Evolutionary conservation across 2,888 invertebrate species (phyloP).

Genomic region (Orthosia gracilis): DNA sequence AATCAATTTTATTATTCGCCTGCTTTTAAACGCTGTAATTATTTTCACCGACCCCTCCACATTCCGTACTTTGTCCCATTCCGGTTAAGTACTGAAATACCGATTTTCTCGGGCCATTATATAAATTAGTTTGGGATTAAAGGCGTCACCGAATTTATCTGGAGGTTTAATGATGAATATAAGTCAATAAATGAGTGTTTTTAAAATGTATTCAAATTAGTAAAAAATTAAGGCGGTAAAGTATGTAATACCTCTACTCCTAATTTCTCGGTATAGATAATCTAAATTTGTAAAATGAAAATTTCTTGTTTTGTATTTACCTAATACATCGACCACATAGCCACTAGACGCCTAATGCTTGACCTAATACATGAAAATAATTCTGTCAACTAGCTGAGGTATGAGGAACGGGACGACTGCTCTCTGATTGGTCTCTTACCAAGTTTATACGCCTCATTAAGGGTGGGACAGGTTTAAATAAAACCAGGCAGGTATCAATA

Average conservation of each 20-base stretch:
- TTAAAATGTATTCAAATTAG: neutral
- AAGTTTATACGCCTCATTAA: too few species aligned
- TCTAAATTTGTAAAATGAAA: too few species aligned
- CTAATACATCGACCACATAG: too few species aligned
- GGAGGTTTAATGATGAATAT: conserved; percentile 69
- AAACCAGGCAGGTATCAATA: too few species aligned
- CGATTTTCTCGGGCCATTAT: conserved; percentile 73
- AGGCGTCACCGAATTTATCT: conserved; percentile 69
- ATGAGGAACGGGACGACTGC: too few species aligned
- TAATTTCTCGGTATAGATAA: neutral
- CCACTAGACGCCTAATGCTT: too few species aligned
- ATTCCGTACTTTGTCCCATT: conserved; percentile 63
- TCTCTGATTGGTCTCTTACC: too few species aligned
- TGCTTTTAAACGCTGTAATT: conserved; percentile 45
- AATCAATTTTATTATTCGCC: conserved; percentile 34
- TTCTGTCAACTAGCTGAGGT: too few species aligned
- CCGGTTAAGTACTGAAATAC: conserved; percentile 68
- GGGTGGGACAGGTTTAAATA: too few species aligned
- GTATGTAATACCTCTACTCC: neutral
- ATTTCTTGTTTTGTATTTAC: too few species aligned
- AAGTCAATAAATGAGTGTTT: conserved; percentile 2
- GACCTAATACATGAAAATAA: too few species aligned
- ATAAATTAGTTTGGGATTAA: conserved; percentile 77
- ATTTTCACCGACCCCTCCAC: conserved; percentile 50
- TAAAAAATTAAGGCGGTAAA: neutral